Base-by-base conservation (phyloP, 2,113 vertebrate species). In the Empidonax alnorum region DNA sequence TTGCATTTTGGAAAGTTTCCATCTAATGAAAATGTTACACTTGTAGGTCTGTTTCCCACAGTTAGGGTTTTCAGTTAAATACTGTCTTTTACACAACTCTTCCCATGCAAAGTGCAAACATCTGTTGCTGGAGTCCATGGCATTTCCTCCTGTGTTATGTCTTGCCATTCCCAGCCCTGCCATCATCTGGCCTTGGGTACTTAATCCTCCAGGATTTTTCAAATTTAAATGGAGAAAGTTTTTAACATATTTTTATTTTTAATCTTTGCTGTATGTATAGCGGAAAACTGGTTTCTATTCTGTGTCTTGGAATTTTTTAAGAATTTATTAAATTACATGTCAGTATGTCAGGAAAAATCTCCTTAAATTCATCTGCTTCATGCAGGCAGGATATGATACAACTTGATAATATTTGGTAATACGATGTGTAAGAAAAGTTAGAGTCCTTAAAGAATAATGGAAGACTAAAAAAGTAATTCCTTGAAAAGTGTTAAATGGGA, bases 201-300 rank as follows among this genome's bases (percentile, higher is more conserved):
- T 87, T 7, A 53, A 84, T 94, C 89, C 94, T 96, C 93, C 89
- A 42, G 88, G 63, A 56, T 78, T 73, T 83, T 92, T 91, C 12
- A 74, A 90, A 77, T n/a, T 6, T 79, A 66, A 53, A 79, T 71
- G 46, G 68, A 78, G 88, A 65, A 42, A 13, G 33, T 68, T 77
- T 78, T 89, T 42, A 83, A 85, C 47, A 66, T 84, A 37, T 87
- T 86, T 95, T 92, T 89, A 79, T 93, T 94, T 93, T 73, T 96
- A 89, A 94, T 76, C 31, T 93, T 65, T 84, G 73, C 69, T 67
- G 19, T 93, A 71, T 71, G 25, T 76, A 16, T 79, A 94, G 95
- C 76, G 72, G 73, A 84, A 97, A 97, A 94, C 67, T 83, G 50
- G 44, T 94, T 72, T 93, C 65, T 35, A 12, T 72, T 90, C 72